These are phyloP conservation scores for Dromococcyx pavoninus DNA, from an alignment of 2,797 vertebrate species.

Conservation along the genomic window DNA sequence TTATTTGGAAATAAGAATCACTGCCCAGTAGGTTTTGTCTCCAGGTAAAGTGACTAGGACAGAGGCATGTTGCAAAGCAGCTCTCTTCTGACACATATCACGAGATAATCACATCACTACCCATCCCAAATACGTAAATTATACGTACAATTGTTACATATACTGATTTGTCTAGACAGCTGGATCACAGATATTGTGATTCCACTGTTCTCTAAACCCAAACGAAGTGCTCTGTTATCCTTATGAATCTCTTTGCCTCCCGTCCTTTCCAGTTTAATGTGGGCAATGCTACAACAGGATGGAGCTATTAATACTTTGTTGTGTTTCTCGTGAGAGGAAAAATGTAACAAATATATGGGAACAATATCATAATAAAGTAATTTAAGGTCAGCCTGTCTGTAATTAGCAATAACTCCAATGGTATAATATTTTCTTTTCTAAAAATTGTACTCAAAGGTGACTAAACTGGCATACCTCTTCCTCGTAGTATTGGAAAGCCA, in stretches of 20 bases:
- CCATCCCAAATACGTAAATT: not conserved
- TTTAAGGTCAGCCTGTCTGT: not conserved
- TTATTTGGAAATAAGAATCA: not conserved
- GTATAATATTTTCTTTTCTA: not conserved
- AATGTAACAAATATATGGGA: not conserved
- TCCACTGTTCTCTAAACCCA: not conserved
- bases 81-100: not conserved
- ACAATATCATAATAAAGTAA: not conserved
- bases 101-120: not conserved
- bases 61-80: not conserved
- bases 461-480: not conserved
- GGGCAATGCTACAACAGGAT: not conserved
- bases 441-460: not conserved
- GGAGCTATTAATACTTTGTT: not conserved
- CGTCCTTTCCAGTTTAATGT: not conserved
- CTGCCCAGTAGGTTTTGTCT: not conserved
- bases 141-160: not conserved
- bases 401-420: not conserved
- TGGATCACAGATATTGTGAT: not conserved
- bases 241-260: not conserved
- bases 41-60: not conserved
- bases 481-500: not conserved
- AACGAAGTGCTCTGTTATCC: not conserved
- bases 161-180: not conserved
- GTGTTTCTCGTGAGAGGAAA: not conserved